Evolutionary conservation across 2,888 invertebrate species (phyloP).

Genomic region (Hesperia comma): DNA sequence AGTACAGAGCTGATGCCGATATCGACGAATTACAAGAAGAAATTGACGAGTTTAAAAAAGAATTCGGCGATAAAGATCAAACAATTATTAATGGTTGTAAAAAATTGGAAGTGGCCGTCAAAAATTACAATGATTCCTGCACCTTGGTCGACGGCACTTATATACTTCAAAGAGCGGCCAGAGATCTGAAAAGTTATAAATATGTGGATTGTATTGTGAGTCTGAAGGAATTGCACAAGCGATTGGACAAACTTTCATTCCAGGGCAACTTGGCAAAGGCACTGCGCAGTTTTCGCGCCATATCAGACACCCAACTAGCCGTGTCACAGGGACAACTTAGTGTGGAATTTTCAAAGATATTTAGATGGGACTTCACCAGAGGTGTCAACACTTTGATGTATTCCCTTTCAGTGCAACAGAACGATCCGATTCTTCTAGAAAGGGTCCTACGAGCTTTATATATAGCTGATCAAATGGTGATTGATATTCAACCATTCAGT

Average conservation of each 20-base stretch:
- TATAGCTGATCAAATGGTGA: constrained; percentile 67
- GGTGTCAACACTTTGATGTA: constrained; percentile 66
- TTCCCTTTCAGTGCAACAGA: constrained; percentile 71
- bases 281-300: constrained; percentile 59
- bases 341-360: constrained; percentile 75
- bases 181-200: constrained; percentile 67
- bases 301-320: constrained; percentile 70
- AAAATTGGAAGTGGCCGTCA: constrained; percentile 58
- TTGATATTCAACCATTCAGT: constrained; percentile 73
- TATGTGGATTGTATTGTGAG: constrained; percentile 66
- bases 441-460: constrained; percentile 72
- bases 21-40: constrained; percentile 54
- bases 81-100: constrained; percentile 58
- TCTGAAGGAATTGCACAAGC: constrained; percentile 57
- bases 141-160: constrained; percentile 63
- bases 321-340: constrained; percentile 72
- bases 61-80: constrained; percentile 51
- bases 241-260: constrained; percentile 59
- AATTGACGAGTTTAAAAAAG: constrained; percentile 52
- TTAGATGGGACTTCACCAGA: constrained; percentile 70
- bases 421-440: constrained; percentile 67
- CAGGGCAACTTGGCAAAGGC: constrained; percentile 65
- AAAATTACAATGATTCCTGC: constrained; percentile 60
- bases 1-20: constrained; percentile 61
- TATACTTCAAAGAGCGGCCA: constrained; percentile 65